A percentile compares a stretch with the other conserved stretches of the same genome.
phyloP scores from a whole-genome alignment of 2,888 invertebrate genomes.

The Galerucella pusilla region DNA sequence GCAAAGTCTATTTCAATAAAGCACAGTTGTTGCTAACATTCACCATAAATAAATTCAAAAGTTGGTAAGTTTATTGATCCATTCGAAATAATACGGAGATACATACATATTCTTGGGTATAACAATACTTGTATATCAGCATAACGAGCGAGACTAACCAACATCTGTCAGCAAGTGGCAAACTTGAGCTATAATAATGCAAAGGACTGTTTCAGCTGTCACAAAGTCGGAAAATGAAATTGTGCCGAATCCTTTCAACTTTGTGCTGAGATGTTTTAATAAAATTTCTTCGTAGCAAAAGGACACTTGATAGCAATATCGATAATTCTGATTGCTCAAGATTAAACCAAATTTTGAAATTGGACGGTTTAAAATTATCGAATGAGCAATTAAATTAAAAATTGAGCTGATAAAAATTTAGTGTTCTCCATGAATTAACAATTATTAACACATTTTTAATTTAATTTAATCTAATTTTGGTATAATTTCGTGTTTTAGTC shows the following conservation, averaged over 20 bases:
- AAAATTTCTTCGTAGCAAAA: constrained; percentile 22
- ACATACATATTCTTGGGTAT: constrained; percentile 40
- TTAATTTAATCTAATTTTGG: too few relatives aligned
- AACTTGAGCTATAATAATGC: constrained; percentile 41
- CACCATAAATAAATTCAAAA: constrained; percentile 38
- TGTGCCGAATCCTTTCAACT: constrained; percentile 23
- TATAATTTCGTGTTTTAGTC: too few relatives aligned
- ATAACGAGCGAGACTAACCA: constrained; percentile 37
- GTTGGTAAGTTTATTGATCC: constrained; percentile 37
- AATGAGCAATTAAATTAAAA: too few relatives aligned
- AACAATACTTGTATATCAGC: constrained; percentile 43
- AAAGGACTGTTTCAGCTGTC: constrained; percentile 37
- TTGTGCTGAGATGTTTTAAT: constrained; percentile 29
- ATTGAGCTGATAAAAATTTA: too few relatives aligned
- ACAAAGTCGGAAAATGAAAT: constrained; percentile 34
- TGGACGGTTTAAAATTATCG: too few relatives aligned
- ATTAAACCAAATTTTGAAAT: too few relatives aligned
- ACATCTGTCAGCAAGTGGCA: constrained; percentile 41
- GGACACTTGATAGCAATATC: constrained; percentile 23
- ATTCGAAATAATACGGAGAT: constrained; percentile 37
- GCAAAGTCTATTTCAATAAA: constrained; percentile 32
- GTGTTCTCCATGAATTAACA: too few relatives aligned
- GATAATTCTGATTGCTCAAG: constrained; percentile 17
- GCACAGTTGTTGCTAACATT: constrained; percentile 40
- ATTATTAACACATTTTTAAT: too few relatives aligned